Evolutionary conservation across 2,888 invertebrate genomes (phyloP), one percentile per base, ranked within the genome.

Genomic region (Leptinotarsa tumamoca): DNA sequence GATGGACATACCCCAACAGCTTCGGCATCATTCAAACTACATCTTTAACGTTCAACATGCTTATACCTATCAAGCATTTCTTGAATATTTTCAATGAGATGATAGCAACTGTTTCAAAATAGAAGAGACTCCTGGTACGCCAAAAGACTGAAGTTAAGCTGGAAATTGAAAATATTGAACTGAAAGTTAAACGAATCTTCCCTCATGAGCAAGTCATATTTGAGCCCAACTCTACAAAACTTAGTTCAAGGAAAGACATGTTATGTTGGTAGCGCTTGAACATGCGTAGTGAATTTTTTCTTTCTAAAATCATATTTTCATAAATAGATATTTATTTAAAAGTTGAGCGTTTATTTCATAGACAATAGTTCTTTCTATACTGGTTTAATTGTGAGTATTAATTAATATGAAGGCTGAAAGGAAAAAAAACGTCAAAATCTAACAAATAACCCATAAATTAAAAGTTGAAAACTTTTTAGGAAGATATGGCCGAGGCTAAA

Each of bases 361-460:
- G 5, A 5, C 27, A 27, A 27, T 5, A 27, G 27, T 27, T 27
- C 1, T 1, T 23, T 23, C 23, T 2, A 23, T 27, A 27, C 27
- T 27, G 27, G 27, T 27, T 27, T 27, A 51, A 15, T n/a, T n/a
- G 3, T 18, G 56, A 56, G 17, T 18, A 4, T n/a, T 3, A 56
- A 52, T 15, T 7, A 52, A 1, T 52, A 10, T 52, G 52, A 23
- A 23, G 23, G 23, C 23, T 23, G 23, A 23, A 52, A 52, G n/a
- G 10, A 56, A 56, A 56, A 0, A 18, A 56, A n/a, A 18, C 10
- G 56, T 56, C 0, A 56, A 18, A 56, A n/a, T 56, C 21, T 5
- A 56, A 56, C 56, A 56, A 56, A 56, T 17, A 56, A 21, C 56
- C 17, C n/a, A 56, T 56, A 56, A 56, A 56, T 56, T 21, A 56